These are phyloP conservation scores for Cephus spinipes DNA, from an alignment of 2,888 invertebrate species.

Conservation along the genomic window DNA sequence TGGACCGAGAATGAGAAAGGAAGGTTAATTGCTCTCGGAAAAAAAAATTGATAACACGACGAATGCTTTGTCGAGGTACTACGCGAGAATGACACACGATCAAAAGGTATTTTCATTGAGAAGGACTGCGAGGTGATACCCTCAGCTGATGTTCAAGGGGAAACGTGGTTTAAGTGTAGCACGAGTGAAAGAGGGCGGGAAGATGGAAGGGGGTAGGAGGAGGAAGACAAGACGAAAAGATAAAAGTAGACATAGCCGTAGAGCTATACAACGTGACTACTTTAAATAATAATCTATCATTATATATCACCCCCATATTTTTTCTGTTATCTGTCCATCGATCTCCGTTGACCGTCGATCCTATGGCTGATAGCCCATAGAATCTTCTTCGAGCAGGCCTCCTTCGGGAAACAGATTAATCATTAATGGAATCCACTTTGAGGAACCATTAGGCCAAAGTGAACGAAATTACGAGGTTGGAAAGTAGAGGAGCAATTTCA, in stretches of 20 bases:
- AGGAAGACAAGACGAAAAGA: constrained; percentile 4
- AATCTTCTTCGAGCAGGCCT: neutral
- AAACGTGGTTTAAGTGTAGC: neutral
- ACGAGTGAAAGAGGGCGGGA: neutral
- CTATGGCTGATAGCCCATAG: neutral
- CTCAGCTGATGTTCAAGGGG: neutral
- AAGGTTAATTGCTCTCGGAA: neutral
- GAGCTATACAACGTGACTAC: constrained; percentile 8
- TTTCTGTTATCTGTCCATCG: constrained; percentile 5
- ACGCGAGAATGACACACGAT: neutral
- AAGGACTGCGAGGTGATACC: neutral
- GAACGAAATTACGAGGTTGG: constrained; percentile 10
- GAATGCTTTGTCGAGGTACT: neutral
- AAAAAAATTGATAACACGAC: neutral
- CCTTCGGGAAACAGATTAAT: constrained; percentile 15
- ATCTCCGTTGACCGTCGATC: constrained; percentile 10
- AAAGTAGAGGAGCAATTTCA: neutral
- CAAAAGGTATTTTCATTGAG: neutral
- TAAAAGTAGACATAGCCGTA: neutral
- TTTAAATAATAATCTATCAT: constrained; percentile 26
- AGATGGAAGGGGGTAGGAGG: constrained; percentile 3
- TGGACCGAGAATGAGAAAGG: neutral
- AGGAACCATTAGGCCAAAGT: constrained; percentile 10
- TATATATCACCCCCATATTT: constrained; percentile 13
- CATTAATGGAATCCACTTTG: constrained; percentile 13